These are phyloP conservation scores for Scaptomyza hsui DNA, from an alignment of 1,140 invertebrate genomes.

Conservation along the genomic window DNA sequence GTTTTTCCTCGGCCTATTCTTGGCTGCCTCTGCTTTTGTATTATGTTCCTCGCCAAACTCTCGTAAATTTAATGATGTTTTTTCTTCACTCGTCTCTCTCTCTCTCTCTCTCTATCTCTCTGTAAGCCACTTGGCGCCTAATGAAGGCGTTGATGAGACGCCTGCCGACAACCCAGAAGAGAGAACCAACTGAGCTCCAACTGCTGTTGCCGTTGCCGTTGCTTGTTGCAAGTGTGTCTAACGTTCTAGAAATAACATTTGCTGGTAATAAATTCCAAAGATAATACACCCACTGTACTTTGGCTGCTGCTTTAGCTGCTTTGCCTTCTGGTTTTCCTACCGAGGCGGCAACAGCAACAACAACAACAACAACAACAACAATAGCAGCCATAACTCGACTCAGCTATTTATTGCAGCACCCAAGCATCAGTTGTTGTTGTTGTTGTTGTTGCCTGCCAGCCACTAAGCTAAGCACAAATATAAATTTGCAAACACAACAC, in stretches of 20 bases:
- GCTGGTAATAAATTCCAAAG: slow-evolving; percentile 81
- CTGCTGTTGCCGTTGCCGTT: slow-evolving; percentile 7
- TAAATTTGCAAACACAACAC: slow-evolving; percentile 64
- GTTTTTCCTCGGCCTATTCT: not conserved
- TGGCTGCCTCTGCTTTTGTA: slow-evolving; percentile 47
- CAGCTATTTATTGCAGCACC: slow-evolving; percentile 64
- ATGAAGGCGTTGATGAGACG: slow-evolving; percentile 78
- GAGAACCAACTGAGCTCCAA: slow-evolving; percentile 10
- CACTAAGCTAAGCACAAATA: slow-evolving; percentile 66
- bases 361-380: too few relatives aligned
- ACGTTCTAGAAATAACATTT: slow-evolving; percentile 81
- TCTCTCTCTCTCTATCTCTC: not conserved
- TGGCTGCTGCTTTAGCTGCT: slow-evolving; percentile 6
- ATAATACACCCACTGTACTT: slow-evolving; percentile 71
- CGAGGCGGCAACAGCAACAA: slow-evolving; percentile 26
- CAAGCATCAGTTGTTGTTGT: slow-evolving; percentile 21
- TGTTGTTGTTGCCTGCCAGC: slow-evolving; percentile 29
- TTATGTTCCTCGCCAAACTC: slow-evolving; percentile 54
- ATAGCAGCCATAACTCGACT: slow-evolving; percentile 64
- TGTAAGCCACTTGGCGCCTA: slow-evolving; percentile 60
- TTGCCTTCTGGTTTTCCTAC: not conserved
- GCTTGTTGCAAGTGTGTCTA: slow-evolving; percentile 59
- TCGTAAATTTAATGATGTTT: slow-evolving; percentile 80
- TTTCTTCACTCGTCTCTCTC: slow-evolving; percentile 22
- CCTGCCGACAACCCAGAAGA: slow-evolving; percentile 20